Evolutionary conservation across 2,888 invertebrate species (phyloP), one percentile per base, ranked within the genome.

Genomic region (Trachelus stipa): DNA sequence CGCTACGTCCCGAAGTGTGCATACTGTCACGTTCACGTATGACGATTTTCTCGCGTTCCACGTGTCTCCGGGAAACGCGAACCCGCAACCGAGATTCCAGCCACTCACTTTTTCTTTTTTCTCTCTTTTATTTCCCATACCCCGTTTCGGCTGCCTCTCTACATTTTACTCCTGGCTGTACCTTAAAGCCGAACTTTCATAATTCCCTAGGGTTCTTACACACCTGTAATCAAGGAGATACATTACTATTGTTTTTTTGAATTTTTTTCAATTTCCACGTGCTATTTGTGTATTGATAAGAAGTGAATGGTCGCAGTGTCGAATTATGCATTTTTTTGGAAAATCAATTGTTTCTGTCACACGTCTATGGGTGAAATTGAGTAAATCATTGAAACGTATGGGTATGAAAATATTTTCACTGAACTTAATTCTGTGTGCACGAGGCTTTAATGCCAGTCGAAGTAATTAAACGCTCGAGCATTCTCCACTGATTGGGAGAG

Each of bases 391-490:
- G 56, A 56, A 23, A 23, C 56, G 9, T 23, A 56, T 0, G 9
- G 15, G 23, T 2, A 9, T 6, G 56, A 56, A 56, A 9, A 15
- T 35, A 0, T 23, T 56, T 56, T 56, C 9, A 1, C 2, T 6
- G 23, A 15, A 56, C 56, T 56, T 23, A 23, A 9, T 23, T 56
- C 56, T 9, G 23, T 56, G 56, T 56, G 56, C 2, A 56, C 56
- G 56, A 9, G 23, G 56, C 56, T 56, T 56, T 71, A 71, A 31
- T 33, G 31, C 12, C 71, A 23, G 33, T 9, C 12, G 71, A 71
- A 12, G 71, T 31, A 71, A 71, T 71, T 71, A 71, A 71, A 34
- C 71, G 71, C 71, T 71, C 15, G 12, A 71, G 3, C 71, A 15
- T 71, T 71, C 34, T 71, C 11, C 71, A 34, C 71, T 56, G 56